Evolutionary conservation across 2,113 vertebrate species (phyloP).

Genomic region (Potamarius usumacintae): DNA sequence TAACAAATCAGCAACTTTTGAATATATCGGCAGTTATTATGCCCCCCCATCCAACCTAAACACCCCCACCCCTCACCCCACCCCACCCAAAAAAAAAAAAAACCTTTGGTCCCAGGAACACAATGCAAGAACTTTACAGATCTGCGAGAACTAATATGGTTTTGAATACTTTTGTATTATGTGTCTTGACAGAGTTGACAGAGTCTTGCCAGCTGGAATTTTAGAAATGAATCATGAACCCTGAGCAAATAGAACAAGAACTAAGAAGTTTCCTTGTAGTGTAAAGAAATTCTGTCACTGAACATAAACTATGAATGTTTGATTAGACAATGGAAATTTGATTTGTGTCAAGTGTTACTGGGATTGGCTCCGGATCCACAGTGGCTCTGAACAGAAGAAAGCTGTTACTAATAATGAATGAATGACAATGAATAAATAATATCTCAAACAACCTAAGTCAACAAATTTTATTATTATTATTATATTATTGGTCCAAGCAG

Average conservation of each 20-base stretch:
- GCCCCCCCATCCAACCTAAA: rapidly evolving
- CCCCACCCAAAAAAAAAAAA: too few species aligned
- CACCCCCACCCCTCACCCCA: background rate
- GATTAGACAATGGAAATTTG: background rate
- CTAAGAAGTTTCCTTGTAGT: background rate
- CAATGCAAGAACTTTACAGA: background rate
- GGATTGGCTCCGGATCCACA: background rate
- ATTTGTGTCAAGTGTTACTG: background rate
- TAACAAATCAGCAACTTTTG: background rate
- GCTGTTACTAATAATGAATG: background rate
- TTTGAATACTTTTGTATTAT: background rate
- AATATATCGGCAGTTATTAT: background rate
- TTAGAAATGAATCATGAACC: background rate
- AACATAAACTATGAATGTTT: background rate
- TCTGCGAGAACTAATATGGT: background rate
- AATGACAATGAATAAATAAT: too few species aligned
- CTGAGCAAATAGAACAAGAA: background rate
- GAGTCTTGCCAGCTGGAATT: slow-evolving; percentile 14
- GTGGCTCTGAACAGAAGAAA: background rate
- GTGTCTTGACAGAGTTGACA: background rate
- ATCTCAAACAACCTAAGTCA: too few species aligned
- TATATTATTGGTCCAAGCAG: too few species aligned
- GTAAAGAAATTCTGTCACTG: background rate
- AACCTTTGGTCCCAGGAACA: too few species aligned
- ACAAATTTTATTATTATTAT: too few species aligned